Evolutionary conservation across 2,888 invertebrate species (phyloP).

Genomic region (Coremacera marginata): DNA sequence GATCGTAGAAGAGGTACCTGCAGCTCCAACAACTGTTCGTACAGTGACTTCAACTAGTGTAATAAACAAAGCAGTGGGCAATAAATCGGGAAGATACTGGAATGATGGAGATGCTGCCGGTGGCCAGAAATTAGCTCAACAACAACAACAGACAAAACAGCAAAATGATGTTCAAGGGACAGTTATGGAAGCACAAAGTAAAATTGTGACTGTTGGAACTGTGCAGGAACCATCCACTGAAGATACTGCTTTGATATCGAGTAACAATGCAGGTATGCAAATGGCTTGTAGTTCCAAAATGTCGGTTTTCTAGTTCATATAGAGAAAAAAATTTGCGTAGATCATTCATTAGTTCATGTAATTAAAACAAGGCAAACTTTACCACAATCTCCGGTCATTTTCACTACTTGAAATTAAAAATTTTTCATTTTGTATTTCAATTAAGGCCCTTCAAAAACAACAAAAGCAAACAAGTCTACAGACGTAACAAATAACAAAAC

Average conservation of each 20-base stretch:
- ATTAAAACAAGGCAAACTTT: too few species aligned
- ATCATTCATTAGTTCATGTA: too few species aligned
- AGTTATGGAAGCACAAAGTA: not conserved
- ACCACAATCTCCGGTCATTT: too few species aligned
- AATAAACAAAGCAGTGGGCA: constrained; percentile 51
- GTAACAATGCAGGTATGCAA: too few species aligned
- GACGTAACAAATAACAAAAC: too few species aligned
- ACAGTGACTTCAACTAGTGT: constrained; percentile 55
- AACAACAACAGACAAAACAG: not conserved
- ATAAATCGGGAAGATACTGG: constrained; percentile 52
- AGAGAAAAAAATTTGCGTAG: too few species aligned
- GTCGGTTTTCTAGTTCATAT: too few species aligned
- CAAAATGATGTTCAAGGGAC: not conserved
- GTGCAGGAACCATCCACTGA: not conserved
- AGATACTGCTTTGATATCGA: not conserved
- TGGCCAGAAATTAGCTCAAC: not conserved
- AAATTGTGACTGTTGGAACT: not conserved
- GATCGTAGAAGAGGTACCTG: constrained; percentile 37
- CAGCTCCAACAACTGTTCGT: constrained; percentile 40
- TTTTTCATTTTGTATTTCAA: not conserved
- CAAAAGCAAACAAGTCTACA: not conserved
- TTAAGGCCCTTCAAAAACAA: not conserved
- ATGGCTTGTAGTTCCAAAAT: too few species aligned
- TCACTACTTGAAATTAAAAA: too few species aligned
- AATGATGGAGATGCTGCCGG: constrained; percentile 20